Percentiles rank a stretch among this genome's conserved stretches.
phyloP scores from a whole-genome alignment of 2,888 invertebrate genomes.

The Hypena proboscidalis region DNA sequence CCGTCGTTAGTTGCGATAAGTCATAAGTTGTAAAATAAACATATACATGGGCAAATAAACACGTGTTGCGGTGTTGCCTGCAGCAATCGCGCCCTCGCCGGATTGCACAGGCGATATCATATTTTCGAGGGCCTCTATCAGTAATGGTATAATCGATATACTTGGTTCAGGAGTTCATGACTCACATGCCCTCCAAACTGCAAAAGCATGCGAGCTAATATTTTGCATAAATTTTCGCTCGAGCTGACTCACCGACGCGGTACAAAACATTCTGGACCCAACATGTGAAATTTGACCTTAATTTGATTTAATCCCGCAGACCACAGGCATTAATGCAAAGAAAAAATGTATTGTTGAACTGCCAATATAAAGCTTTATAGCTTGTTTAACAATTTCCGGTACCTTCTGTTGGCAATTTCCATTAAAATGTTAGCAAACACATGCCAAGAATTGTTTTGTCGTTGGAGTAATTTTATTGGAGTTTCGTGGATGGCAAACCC shows the following conservation, averaged over 20 bases:
- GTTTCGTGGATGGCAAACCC: slow-evolving; percentile 28
- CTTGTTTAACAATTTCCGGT: slow-evolving; percentile 8
- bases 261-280: slow-evolving; percentile 20
- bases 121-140: slow-evolving; percentile 9
- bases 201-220: slow-evolving; percentile 15
- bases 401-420: slow-evolving; percentile 15
- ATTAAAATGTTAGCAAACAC: slow-evolving; percentile 21
- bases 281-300: slow-evolving; percentile 3
- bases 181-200: slow-evolving; percentile 22
- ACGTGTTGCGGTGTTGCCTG: slow-evolving; percentile 22
- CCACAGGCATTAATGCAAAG: slow-evolving; percentile 1
- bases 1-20: slow-evolving; percentile 44
- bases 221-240: slow-evolving; percentile 20
- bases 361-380: slow-evolving; percentile 9
- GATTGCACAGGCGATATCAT: slow-evolving; percentile 19
- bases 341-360: slow-evolving; percentile 5
- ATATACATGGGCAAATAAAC: slow-evolving; percentile 22
- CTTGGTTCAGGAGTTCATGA: slow-evolving; percentile 27
- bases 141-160: slow-evolving; percentile 21
- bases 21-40: slow-evolving; percentile 33
- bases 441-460: slow-evolving; percentile 18
- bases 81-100: slow-evolving; percentile 2
- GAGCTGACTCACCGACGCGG: slow-evolving; percentile 24
- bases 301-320: slow-evolving; percentile 1
- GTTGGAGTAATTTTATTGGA: slow-evolving; percentile 33